Percentiles rank a stretch among this genome's conserved stretches.
phyloP scores from a whole-genome alignment of 37 sponge, comb jelly and placozoan species.

The Eunapius fragilis region DNA sequence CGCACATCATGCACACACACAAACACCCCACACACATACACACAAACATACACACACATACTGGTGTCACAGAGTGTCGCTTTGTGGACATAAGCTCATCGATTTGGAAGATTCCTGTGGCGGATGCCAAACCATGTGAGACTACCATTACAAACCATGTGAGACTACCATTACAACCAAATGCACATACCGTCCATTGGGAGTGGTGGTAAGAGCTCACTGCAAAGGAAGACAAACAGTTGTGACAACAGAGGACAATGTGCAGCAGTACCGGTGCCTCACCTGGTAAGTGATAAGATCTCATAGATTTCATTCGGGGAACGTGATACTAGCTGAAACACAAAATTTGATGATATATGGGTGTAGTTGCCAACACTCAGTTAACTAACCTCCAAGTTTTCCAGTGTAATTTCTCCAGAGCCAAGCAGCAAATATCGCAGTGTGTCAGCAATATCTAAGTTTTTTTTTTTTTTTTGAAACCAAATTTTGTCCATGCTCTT shows the following conservation, averaged over 20 bases:
- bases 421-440: constrained; percentile 75
- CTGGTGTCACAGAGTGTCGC: neutral
- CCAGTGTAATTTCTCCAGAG: constrained; percentile 61
- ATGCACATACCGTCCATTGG: constrained; percentile 69
- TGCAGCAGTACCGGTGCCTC: neutral
- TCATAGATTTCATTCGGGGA: constrained; percentile 80
- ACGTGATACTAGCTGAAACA: constrained; percentile 54
- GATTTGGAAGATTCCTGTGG: constrained; percentile 53
- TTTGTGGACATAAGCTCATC: constrained; percentile 33
- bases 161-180: neutral
- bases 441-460: constrained; percentile 79
- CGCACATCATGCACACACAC: constrained; percentile 1
- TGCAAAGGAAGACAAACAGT: constrained; percentile 22
- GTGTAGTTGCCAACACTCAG: neutral
- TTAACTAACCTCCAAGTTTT: constrained; percentile 66
- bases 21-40: neutral
- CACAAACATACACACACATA: neutral
- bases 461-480: neutral
- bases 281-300: constrained; percentile 74
- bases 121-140: neutral
- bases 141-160: neutral
- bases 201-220: constrained; percentile 79
- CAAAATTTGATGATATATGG: neutral
- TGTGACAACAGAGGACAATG: neutral
- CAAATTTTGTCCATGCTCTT: too few species aligned